phyloP scores from a whole-genome alignment of 2,113 vertebrate species.

The Engystomops pustulosus region DNA sequence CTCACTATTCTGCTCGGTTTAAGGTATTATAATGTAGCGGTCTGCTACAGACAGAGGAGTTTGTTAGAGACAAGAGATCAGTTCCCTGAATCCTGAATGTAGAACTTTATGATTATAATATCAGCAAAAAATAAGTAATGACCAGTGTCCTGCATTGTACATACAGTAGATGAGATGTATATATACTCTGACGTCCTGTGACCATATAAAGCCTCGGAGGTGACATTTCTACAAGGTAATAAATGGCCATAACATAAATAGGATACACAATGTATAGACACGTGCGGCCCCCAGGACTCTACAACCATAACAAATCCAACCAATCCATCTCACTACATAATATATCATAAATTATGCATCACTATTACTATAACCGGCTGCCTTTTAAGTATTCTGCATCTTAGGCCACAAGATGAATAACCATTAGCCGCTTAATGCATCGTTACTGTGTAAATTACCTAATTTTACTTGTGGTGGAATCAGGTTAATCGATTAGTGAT shows the following conservation, averaged over 20 bases:
- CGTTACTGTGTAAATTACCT: constrained; percentile 65
- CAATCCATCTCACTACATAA: constrained; percentile 76
- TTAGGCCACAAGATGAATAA: constrained; percentile 75
- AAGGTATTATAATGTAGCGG: no score
- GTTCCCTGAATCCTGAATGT: no score
- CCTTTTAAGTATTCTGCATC: constrained; percentile 68
- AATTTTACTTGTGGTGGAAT: constrained; percentile 63
- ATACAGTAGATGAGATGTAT: neutral
- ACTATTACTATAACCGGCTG: constrained; percentile 75
- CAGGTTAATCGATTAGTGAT: constrained; percentile 50
- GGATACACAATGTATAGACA: neutral
- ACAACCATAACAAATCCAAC: constrained; percentile 74
- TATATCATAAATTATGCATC: constrained; percentile 82
- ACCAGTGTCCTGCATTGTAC: no score
- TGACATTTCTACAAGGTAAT: neutral
- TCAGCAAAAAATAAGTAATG: no score
- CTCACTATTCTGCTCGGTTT: no score
- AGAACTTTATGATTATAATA: no score
- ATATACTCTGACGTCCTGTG: neutral
- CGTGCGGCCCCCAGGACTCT: constrained; percentile 15
- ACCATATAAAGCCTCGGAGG: neutral
- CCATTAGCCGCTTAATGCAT: constrained; percentile 68
- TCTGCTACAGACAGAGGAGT: no score
- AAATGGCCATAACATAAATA: neutral
- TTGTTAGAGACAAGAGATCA: no score